A percentile compares a stretch with the other conserved stretches of the same genome.
These are phyloP conservation scores for Poecile atricapillus DNA, from an alignment of 2,113 vertebrate genomes.

Conservation along the genomic window DNA sequence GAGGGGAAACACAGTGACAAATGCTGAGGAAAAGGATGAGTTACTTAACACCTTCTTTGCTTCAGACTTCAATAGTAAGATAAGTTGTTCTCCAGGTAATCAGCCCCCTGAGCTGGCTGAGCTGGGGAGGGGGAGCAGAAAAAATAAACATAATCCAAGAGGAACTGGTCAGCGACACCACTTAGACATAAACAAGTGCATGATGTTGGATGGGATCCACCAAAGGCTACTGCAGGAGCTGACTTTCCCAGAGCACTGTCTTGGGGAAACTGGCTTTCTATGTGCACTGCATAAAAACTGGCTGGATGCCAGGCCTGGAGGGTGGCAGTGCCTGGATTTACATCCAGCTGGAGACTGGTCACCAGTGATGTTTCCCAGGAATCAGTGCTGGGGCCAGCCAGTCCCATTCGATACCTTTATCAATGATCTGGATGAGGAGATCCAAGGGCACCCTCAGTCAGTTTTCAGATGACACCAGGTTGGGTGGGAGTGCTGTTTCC, in stretches of 20 bases:
- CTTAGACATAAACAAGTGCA: neutral
- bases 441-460: neutral
- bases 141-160: neutral
- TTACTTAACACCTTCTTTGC: neutral
- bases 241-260: neutral
- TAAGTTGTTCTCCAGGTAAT: neutral
- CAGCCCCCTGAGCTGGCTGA: neutral
- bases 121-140: neutral
- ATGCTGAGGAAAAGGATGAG: neutral
- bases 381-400: neutral
- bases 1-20: neutral
- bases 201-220: too few species aligned
- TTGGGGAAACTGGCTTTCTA: neutral
- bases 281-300: neutral
- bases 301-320: too few species aligned
- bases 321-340: neutral
- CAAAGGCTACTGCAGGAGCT: neutral
- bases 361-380: neutral
- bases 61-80: neutral
- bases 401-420: neutral
- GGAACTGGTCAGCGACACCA: neutral
- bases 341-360: fast-evolving
- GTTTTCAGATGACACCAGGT: neutral
- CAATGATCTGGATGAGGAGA: too few species aligned
- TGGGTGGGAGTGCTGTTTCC: neutral